Evolutionary conservation across 1,140 invertebrate genomes (phyloP).

Genomic region (Aethina tumida): DNA sequence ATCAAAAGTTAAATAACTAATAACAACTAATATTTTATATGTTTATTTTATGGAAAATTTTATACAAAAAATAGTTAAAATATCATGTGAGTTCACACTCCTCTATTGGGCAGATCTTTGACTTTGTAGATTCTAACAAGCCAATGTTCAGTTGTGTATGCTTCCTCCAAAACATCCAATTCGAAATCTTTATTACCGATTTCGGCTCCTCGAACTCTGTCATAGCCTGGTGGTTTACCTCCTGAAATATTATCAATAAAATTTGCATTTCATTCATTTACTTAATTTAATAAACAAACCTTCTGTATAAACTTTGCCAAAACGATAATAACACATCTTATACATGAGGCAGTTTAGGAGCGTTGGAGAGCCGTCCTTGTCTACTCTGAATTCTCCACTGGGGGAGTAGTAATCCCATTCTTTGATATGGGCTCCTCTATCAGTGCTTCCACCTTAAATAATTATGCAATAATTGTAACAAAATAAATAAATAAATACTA

Average conservation of each 20-base stretch:
- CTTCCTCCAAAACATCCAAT: slow-evolving; percentile 84
- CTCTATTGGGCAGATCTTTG: slow-evolving; percentile 78
- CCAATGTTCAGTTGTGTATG: slow-evolving; percentile 94
- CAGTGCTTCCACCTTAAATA: slow-evolving; percentile 71
- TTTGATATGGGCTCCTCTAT: slow-evolving; percentile 87
- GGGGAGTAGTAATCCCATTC: slow-evolving; percentile 95
- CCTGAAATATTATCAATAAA: slow-evolving; percentile 17
- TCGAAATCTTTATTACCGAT: slow-evolving; percentile 95
- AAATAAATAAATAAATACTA: slow-evolving; percentile 5
- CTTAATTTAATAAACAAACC: slow-evolving; percentile 35
- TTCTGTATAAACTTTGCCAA: slow-evolving; percentile 91
- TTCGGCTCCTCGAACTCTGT: slow-evolving; percentile 81
- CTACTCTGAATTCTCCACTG: slow-evolving; percentile 88
- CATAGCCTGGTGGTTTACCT: slow-evolving; percentile 81
- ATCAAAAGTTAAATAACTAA: too few relatives aligned
- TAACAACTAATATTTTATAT: too few relatives aligned
- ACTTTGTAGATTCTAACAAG: slow-evolving; percentile 92
- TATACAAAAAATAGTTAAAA: slow-evolving; percentile 3
- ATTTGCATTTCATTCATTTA: not conserved
- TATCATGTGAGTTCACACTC: too few relatives aligned
- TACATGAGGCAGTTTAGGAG: slow-evolving; percentile 92
- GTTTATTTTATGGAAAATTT: not conserved
- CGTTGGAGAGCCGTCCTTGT: slow-evolving; percentile 77
- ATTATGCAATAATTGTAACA: slow-evolving; percentile 1
- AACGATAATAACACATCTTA: slow-evolving; percentile 93